Base-by-base conservation (phyloP, 2,888 invertebrate genomes). In the Coenonympha glycerion region DNA sequence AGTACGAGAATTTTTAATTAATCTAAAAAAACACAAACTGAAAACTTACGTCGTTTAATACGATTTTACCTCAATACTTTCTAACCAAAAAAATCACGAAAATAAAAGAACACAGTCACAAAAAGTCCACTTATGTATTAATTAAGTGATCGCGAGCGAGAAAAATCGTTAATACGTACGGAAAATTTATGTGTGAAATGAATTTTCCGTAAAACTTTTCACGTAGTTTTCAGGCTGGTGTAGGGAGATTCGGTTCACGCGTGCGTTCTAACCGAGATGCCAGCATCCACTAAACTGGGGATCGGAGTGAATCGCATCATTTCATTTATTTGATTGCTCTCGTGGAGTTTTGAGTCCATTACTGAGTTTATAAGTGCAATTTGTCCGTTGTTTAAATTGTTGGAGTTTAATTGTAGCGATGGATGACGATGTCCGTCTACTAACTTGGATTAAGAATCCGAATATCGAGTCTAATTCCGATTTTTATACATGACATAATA, bases 261-360 rank as follows among this genome's bases (percentile, higher is more conserved):
- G 73, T 68, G 61, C 71, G 69, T 46, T 46, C 65, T 47, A 44
- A 45, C 15, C 67, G 55, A 56, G 55, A 37, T 56, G 70, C 30
- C 74, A 74, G 74, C 72, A 66, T 74, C 74, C 69, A 76, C 76
- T 74, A 60, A n/a, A 53, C 63, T 56, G 60, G 60, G 61, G 60
- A 59, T 60, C 58, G 55, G 57, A 57, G 57, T 63, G 63, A 63
- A 62, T 60, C 61, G 58, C 57, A 54, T 24, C 45, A n/a, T 49
- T 54, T 53, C 58, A 57, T 59, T 59, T 61, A 58, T 58, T 55
- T 57, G 51, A 58, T 59, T 52, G 26, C 24, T 18, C 34, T 36
- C 28, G 18, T 28, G 30, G 26, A 30, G 6, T 41, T 41, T 41
- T 28, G 18, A 8, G 41, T 41, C 8, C 28, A 41, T 41, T 28